These are phyloP conservation scores for Isaurus tuberculatus DNA, from an alignment of 92 coral and sea anemone species.

Conservation along the genomic window DNA sequence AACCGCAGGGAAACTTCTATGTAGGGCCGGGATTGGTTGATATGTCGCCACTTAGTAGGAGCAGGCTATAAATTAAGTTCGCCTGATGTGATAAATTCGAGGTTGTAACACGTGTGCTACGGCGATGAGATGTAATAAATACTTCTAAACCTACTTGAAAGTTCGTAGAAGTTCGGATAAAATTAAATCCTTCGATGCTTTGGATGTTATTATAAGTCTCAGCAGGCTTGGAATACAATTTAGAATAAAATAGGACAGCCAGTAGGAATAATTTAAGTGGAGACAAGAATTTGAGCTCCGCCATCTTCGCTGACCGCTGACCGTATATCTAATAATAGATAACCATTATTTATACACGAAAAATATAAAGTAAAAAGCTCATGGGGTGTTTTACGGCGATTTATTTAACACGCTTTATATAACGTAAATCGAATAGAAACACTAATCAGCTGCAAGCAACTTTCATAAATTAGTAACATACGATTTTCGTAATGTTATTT, in stretches of 20 bases:
- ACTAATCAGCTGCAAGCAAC: too few species aligned
- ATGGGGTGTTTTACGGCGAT: too few species aligned
- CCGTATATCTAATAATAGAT: not conserved
- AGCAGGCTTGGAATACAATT: conserved; percentile 40
- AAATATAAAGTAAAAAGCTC: too few species aligned
- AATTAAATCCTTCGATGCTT: conserved; percentile 38
- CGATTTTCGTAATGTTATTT: too few species aligned
- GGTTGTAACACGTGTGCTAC: conserved; percentile 44
- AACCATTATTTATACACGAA: too few species aligned
- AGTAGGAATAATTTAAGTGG: conserved; percentile 40
- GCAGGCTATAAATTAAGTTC: conserved; percentile 40
- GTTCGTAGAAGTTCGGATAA: conserved; percentile 45
- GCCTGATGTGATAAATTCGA: conserved; percentile 36
- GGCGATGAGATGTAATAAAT: conserved; percentile 45
- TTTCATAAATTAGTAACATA: too few species aligned
- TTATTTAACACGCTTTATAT: too few species aligned
- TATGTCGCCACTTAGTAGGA: conserved; percentile 55
- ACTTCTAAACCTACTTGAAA: conserved; percentile 46
- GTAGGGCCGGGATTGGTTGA: conserved; percentile 56
- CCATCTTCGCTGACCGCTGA: conserved; percentile 50
- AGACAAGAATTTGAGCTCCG: conserved; percentile 47
- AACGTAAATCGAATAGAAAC: too few species aligned
- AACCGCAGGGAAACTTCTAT: conserved; percentile 55
- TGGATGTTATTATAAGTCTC: conserved; percentile 36
- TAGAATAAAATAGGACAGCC: conserved; percentile 38